These are phyloP conservation scores for Trichosurus vulpecula DNA, from an alignment of 2,797 vertebrate genomes.

Conservation along the genomic window DNA sequence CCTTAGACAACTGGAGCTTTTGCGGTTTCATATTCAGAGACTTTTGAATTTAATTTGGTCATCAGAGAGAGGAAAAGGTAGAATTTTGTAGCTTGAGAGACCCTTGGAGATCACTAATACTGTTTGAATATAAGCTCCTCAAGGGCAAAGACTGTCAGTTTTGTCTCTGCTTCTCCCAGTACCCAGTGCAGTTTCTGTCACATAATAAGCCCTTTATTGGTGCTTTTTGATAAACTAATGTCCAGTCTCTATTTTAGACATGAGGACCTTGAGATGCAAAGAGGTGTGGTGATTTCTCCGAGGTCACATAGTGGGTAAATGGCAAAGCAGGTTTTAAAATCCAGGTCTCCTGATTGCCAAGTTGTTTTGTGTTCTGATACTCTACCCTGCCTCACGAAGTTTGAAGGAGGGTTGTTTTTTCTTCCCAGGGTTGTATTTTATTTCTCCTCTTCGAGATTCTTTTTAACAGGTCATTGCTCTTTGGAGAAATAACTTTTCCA, in stretches of 20 bases:
- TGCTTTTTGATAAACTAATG: neutral
- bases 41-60: neutral
- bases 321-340: neutral
- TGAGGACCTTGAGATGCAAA: neutral
- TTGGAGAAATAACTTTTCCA: constrained; percentile 64
- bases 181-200: neutral
- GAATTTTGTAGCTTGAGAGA: neutral
- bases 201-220: neutral
- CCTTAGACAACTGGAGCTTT: neutral
- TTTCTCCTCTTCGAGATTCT: neutral
- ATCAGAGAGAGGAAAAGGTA: neutral
- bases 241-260: neutral
- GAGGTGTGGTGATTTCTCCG: neutral
- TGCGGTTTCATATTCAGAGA: neutral
- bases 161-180: neutral
- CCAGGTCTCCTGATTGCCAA: neutral
- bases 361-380: neutral
- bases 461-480: neutral
- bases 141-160: neutral
- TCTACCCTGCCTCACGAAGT: neutral
- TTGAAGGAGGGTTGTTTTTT: neutral
- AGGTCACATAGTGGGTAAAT: neutral
- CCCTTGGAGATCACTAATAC: neutral
- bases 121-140: neutral
- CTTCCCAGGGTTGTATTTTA: neutral